Conservation (phyloP, 2,113 vertebrate genomes). For the Mohoua ochrocephala region DNA sequence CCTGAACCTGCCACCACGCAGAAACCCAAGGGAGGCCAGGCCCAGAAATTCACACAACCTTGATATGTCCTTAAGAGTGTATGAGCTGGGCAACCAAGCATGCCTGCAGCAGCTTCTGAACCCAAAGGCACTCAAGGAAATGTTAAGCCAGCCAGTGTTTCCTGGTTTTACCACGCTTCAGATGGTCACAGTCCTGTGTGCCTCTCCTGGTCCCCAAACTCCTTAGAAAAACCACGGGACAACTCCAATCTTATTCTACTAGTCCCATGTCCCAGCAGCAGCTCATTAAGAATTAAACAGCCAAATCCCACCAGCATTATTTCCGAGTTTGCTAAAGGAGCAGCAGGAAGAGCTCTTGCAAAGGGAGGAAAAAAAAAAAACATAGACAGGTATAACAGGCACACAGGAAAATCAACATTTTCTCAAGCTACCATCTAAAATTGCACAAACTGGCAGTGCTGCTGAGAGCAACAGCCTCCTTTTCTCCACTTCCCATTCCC, state of each 20-base stretch:
- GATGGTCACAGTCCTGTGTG: neutral
- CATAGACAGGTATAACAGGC: rapidly evolving
- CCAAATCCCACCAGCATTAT: neutral
- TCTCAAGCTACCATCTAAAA: neutral
- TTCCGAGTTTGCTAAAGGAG: neutral
- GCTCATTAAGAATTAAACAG: neutral
- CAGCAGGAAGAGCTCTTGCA: neutral
- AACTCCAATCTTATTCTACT: neutral
- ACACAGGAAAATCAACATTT: neutral
- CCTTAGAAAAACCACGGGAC: neutral
- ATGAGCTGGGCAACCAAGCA: neutral
- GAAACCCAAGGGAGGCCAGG: neutral
- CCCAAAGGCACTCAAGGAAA: neutral
- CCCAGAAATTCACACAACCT: neutral
- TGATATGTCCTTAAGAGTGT: neutral
- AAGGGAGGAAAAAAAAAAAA: rapidly evolving
- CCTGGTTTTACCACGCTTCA: neutral
- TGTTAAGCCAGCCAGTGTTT: neutral
- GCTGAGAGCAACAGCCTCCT: neutral
- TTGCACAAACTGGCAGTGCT: neutral
- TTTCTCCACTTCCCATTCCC: neutral
- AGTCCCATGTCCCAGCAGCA: neutral
- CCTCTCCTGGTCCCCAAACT: neutral
- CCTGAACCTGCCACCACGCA: neutral
- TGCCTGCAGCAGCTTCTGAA: neutral